Base-by-base conservation (phyloP, 2,888 invertebrate species). In the Troilus luridus region DNA sequence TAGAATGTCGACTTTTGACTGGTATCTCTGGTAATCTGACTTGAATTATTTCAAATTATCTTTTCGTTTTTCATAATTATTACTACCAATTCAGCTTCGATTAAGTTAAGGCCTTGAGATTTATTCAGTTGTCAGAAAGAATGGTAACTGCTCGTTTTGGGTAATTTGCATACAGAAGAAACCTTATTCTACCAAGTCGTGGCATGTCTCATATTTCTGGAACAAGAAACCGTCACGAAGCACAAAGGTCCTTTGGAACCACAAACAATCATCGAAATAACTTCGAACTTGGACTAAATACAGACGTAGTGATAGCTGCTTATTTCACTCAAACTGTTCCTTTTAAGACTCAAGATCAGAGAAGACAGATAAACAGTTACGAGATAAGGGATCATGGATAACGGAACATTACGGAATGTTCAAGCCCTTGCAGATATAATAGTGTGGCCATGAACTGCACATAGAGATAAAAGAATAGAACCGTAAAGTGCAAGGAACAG, bases 401-500 rank as follows among this genome's bases (percentile, higher is more conserved):
- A 85, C 85, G 85, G 85, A 58, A 54, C 85, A 85, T 85, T 85
- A 54, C 85, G 56, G 85, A 85, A 77, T 19, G 72, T 41, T 41
- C 27, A 41, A 77, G 72, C 72, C 72, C 72, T 77, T 77, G 72
- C 27, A 77, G 72, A 77, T 77, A 77, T 77, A 12, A 77, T 41
- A 77, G 72, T 41, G 56, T 11, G 85, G 85, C 85, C 85, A n/a
- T 85, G 85, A 85, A 85, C 85, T 58, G 85, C 12, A 85, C 10
- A 56, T 21, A 85, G 41, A 85, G 56, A 85, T 85, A 85, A 85
- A 85, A 56, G 54, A 58, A 58, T 56, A 85, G 85, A 41, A 85
- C 56, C n/a, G 85, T 85, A 85, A 85, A 85, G 85, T 85, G 85
- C 85, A 85, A 56, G 85, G 85, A 85, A 85, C 56, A 11, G 56